Evolutionary conservation across 2,797 vertebrate species (phyloP).

Genomic region (Malacoraja senta): DNA sequence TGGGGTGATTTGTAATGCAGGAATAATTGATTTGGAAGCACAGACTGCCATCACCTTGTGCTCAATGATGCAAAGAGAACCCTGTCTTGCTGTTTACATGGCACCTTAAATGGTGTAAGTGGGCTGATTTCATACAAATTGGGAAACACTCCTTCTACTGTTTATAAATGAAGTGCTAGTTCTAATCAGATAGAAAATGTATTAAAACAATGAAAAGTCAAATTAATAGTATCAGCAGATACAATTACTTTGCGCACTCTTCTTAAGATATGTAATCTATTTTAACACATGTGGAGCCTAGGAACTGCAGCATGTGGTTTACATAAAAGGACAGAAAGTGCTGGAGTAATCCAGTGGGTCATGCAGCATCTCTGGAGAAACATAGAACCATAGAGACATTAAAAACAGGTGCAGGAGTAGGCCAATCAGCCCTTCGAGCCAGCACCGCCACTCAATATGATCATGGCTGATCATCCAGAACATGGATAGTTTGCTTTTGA

Average conservation of each 20-base stretch:
- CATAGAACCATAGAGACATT: too few species aligned
- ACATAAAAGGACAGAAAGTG: too few species aligned
- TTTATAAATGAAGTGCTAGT: neutral
- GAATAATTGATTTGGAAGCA: neutral
- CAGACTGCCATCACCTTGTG: neutral
- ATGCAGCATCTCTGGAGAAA: too few species aligned
- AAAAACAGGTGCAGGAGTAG: too few species aligned
- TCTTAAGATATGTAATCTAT: neutral
- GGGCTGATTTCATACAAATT: neutral
- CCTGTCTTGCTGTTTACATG: neutral
- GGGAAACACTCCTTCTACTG: neutral
- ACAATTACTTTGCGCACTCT: neutral
- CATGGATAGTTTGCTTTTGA: too few species aligned
- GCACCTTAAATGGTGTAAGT: neutral
- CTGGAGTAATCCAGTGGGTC: too few species aligned
- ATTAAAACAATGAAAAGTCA: neutral
- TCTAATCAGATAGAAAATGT: neutral
- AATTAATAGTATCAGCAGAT: neutral
- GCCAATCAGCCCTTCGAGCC: too few species aligned
- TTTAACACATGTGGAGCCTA: too few species aligned
- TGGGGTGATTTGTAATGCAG: neutral
- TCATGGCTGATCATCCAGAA: too few species aligned
- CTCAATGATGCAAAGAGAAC: neutral
- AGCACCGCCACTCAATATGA: too few species aligned
- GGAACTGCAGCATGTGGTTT: too few species aligned